phyloP scores from a whole-genome alignment of 2,888 invertebrate species.

The Hyalella azteca region DNA sequence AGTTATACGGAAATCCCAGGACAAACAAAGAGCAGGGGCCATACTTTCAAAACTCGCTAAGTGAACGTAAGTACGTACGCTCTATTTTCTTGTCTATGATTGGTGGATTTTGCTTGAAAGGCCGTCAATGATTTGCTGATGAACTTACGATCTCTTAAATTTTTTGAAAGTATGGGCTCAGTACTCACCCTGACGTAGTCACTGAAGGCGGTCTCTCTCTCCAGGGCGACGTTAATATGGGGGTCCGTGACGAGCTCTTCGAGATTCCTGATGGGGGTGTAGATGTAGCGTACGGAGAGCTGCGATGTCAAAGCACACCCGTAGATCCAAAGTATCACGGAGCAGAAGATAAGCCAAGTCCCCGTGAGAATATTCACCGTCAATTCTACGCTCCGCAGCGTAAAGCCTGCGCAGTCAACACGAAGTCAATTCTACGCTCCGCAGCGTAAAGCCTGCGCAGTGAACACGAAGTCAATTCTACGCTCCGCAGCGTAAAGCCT shows the following conservation, averaged over 20 bases:
- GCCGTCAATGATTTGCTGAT: too few relatives aligned
- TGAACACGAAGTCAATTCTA: not conserved
- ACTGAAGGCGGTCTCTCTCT: constrained; percentile 17
- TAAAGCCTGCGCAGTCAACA: not conserved
- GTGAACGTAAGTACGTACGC: too few relatives aligned
- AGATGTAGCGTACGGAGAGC: constrained; percentile 28
- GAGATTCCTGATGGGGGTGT: not conserved
- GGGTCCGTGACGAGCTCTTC: constrained; percentile 13
- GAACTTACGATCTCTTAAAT: too few relatives aligned
- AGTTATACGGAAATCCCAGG: too few relatives aligned
- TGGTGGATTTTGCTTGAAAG: too few relatives aligned
- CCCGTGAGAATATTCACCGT: not conserved
- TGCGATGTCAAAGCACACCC: not conserved
- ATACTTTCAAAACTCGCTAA: too few relatives aligned
- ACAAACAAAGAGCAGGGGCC: too few relatives aligned
- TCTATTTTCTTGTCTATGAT: too few relatives aligned
- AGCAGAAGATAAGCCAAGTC: constrained; percentile 7
- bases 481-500: too few relatives aligned
- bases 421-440: not conserved
- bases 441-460: not conserved
- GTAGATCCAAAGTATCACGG: not conserved
- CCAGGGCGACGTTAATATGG: constrained; percentile 10
- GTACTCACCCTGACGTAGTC: constrained; percentile 23
- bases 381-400: not conserved
- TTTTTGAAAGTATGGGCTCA: too few relatives aligned